Base-by-base conservation (phyloP, 2,113 vertebrate genomes). In the Paedocypris sp. region DNA sequence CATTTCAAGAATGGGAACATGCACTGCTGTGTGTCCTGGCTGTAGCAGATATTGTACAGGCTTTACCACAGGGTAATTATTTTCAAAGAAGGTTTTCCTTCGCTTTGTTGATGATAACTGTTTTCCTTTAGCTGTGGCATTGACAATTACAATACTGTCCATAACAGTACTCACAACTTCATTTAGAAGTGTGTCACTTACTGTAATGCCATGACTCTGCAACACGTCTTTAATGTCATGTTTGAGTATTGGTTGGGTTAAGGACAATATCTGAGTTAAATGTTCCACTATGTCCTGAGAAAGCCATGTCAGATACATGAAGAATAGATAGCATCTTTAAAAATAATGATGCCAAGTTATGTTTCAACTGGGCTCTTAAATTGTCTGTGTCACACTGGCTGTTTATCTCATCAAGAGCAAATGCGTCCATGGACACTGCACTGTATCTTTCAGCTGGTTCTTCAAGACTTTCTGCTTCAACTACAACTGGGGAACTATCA, bases 301-400 rank as follows among this genome's bases (percentile, higher is more conserved):
- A n/a, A 45, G 60, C 61, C 39, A 33, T 58, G 31, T 73, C 33
- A 6, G 57, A 68, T 1, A 70, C 47, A 33, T 70, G 56, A 11
- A 67, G 56, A 26, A 65, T 38, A 36, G 71, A 13, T 35, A 70
- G 60, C 54, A 64, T 67, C 50, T 62, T 72, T 35, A 64, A 22
- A 16, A 70, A 62, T 52, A 73, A 64, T 3, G 60, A 60, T 6
- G 64, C 22, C 25, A 23, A 23, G 16, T 70, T 73, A 2, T 35
- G 19, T 31, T 66, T 38, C 5, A 71, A 53, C 23, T 66, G 35
- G 12, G 31, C 19, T 66, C 47, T 64, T 13, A 66, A 60, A 3
- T 11, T 4, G 1, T 12, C 18, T 12, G 23, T 60, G 2, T 68
- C 59, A 60, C 38, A 60, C 13, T 64, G 52, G 31, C 45, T 66